Percentiles rank a stretch among this genome's conserved stretches.
phyloP scores from a whole-genome alignment of 2,113 vertebrate genomes.

The Chlorodrepanis virens region DNA sequence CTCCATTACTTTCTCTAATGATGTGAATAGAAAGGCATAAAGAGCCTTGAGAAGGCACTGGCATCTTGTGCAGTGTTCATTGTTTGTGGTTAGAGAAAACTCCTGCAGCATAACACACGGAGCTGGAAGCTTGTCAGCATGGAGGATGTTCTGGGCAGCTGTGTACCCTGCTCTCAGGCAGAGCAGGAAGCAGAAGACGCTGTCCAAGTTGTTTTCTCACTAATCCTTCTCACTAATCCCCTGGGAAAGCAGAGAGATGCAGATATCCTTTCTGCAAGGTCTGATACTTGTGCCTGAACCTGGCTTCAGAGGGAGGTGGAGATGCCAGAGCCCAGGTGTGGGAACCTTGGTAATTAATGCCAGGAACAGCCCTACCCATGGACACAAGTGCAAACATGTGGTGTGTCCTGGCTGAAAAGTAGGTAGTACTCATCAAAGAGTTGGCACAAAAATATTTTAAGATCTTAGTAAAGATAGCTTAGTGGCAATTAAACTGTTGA shows the following conservation, averaged over 20 bases:
- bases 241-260: neutral
- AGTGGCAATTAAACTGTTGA: neutral
- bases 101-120: neutral
- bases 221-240: neutral
- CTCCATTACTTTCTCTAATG: neutral
- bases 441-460: neutral
- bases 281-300: neutral
- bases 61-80: neutral
- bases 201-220: neutral
- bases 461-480: neutral
- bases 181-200: neutral
- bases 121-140: neutral
- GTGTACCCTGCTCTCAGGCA: neutral
- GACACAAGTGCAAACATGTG: neutral
- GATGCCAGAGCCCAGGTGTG: accelerated
- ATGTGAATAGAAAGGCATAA: neutral
- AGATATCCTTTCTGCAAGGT: neutral
- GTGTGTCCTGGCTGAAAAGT: neutral
- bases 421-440: neutral
- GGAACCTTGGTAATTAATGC: neutral
- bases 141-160: neutral
- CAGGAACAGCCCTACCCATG: neutral
- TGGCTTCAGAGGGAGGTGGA: neutral
- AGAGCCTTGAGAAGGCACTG: neutral
- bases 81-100: neutral